These are phyloP conservation scores for Toxostoma redivivum DNA, from an alignment of 2,113 vertebrate species.

Conservation along the genomic window DNA sequence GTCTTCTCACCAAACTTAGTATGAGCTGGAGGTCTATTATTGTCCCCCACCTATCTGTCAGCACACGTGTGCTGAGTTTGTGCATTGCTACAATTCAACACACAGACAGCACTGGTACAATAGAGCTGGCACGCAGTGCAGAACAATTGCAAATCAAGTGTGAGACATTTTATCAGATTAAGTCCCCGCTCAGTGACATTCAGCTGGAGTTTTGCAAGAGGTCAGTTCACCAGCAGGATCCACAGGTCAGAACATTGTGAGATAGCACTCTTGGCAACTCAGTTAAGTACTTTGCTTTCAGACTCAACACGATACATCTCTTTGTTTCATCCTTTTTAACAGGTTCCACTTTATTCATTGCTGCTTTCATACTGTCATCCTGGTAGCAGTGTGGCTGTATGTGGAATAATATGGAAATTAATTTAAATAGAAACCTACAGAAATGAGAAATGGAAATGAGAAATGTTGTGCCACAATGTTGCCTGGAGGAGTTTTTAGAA, in stretches of 20 bases:
- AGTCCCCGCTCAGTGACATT: not conserved
- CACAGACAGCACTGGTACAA: not conserved
- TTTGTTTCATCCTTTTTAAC: not conserved
- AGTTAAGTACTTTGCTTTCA: not conserved
- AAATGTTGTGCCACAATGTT: not conserved
- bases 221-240: not conserved
- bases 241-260: not conserved
- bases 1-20: not conserved
- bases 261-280: not conserved
- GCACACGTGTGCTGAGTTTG: not conserved
- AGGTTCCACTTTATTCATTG: not conserved
- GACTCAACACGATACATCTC: not conserved
- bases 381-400: not conserved
- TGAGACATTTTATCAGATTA: not conserved
- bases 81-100: not conserved
- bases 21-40: not conserved
- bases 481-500: not conserved
- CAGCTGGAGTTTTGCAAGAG: not conserved
- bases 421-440: not conserved
- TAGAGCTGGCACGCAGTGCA: not conserved
- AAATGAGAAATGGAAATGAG: too few species aligned
- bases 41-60: not conserved
- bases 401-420: not conserved
- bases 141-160: not conserved
- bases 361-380: not conserved